Evolutionary conservation across 2,113 vertebrate genomes (phyloP).

Genomic region (Pachyramphus minor): DNA sequence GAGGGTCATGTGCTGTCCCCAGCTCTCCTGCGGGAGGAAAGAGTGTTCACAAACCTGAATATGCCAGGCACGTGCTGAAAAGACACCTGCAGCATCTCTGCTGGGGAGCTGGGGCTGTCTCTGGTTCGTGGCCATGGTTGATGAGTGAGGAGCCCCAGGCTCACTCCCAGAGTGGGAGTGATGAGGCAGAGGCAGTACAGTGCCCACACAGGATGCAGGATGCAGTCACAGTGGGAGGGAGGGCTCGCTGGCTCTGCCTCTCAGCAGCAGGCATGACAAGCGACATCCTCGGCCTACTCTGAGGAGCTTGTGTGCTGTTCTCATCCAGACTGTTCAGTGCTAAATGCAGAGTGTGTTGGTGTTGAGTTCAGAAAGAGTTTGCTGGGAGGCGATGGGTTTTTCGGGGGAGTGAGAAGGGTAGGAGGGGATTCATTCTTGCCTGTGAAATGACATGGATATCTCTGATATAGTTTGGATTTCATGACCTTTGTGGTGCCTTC

Average conservation of each 20-base stretch:
- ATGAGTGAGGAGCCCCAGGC: neutral
- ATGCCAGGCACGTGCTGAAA: accelerated
- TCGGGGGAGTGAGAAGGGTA: neutral
- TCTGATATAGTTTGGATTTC: neutral
- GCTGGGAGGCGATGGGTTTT: neutral
- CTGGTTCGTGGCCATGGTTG: accelerated
- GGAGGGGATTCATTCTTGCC: neutral
- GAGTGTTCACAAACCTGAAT: neutral
- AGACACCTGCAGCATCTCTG: neutral
- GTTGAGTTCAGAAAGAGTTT: neutral
- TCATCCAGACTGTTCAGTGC: accelerated
- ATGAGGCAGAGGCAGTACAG: neutral
- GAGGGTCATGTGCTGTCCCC: neutral
- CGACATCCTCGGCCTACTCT: neutral
- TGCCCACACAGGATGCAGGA: accelerated
- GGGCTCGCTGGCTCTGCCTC: neutral
- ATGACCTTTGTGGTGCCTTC: neutral
- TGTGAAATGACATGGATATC: neutral
- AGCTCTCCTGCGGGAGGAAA: neutral
- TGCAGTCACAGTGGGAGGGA: neutral
- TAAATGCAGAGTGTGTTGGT: neutral
- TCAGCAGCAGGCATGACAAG: neutral
- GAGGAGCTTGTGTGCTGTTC: neutral
- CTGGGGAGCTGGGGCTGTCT: neutral
- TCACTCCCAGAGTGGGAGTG: neutral